Conservation (phyloP, 2,113 vertebrate genomes). For the Chitala chitala region DNA sequence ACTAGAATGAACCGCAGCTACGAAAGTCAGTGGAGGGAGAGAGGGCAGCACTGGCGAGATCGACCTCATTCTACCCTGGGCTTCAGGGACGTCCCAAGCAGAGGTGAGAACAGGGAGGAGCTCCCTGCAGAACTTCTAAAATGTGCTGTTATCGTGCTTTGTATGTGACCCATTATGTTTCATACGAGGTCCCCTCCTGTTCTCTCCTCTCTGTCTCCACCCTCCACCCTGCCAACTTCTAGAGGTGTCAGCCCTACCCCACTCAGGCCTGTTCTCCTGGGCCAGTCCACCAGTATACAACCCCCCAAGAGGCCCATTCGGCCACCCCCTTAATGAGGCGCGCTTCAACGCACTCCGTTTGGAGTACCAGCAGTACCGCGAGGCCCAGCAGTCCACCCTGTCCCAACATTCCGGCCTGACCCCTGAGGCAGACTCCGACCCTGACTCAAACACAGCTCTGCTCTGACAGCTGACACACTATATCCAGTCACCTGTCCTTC, state of each 20-base stretch:
- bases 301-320: conserved; percentile 40
- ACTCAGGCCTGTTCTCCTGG: conserved; percentile 26
- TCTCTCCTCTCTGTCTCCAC: not conserved
- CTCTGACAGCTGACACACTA: conserved; percentile 49
- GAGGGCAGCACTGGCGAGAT: conserved; percentile 37
- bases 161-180: not conserved
- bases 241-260: not conserved
- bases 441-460: conserved; percentile 59
- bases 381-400: conserved; percentile 48
- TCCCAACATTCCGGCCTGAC: conserved; percentile 41
- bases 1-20: conserved; percentile 46
- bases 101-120: no score
- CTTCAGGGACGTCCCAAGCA: conserved; percentile 53
- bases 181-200: not conserved
- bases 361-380: conserved; percentile 64
- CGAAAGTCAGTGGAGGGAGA: conserved; percentile 31
- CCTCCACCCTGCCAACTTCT: not conserved
- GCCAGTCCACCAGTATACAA: conserved; percentile 41
- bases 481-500: conserved; percentile 23
- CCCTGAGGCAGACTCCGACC: conserved; percentile 50
- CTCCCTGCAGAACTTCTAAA: no score
- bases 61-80: conserved; percentile 37
- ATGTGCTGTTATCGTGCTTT: no score
- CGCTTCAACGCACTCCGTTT: conserved; percentile 66
- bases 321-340: conserved; percentile 60